phyloP scores from a whole-genome alignment of 2,113 vertebrate genomes.

The Tragelaphus buxtoni region DNA sequence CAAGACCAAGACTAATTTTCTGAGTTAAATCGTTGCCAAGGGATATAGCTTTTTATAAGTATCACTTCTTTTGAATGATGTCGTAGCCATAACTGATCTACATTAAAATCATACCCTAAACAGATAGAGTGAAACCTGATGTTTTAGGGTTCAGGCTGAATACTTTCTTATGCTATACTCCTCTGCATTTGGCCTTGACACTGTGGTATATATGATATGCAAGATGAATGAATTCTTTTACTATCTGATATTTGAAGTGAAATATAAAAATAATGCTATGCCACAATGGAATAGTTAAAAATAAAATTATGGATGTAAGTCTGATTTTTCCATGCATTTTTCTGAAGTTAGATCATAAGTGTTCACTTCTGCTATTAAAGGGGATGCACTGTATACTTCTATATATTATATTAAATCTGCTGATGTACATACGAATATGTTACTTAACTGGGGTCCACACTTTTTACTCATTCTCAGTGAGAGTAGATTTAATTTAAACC shows the following conservation, averaged over 20 bases:
- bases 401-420: conserved; percentile 46
- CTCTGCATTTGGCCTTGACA: neutral
- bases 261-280: conserved; percentile 28
- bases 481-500: conserved; percentile 30
- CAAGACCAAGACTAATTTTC: conserved; percentile 16
- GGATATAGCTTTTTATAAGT: neutral
- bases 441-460: neutral
- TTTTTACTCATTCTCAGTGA: conserved; percentile 18
- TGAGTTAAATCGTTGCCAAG: conserved; percentile 16
- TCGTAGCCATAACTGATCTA: neutral
- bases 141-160: neutral
- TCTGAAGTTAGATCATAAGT: conserved; percentile 53
- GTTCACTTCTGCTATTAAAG: conserved; percentile 61
- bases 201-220: neutral
- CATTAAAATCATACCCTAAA: conserved; percentile 10
- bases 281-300: conserved; percentile 38
- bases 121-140: conserved; percentile 6
- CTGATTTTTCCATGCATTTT: conserved; percentile 46
- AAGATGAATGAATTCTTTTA: conserved; percentile 20
- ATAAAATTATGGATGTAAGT: conserved; percentile 38
- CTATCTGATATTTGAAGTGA: neutral
- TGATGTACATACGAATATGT: conserved; percentile 18
- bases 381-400: neutral
- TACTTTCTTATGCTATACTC: neutral
- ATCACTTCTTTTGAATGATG: conserved; percentile 29